Conservation (phyloP, 2,797 vertebrate species). For the Oceanodroma leucorhoa region DNA sequence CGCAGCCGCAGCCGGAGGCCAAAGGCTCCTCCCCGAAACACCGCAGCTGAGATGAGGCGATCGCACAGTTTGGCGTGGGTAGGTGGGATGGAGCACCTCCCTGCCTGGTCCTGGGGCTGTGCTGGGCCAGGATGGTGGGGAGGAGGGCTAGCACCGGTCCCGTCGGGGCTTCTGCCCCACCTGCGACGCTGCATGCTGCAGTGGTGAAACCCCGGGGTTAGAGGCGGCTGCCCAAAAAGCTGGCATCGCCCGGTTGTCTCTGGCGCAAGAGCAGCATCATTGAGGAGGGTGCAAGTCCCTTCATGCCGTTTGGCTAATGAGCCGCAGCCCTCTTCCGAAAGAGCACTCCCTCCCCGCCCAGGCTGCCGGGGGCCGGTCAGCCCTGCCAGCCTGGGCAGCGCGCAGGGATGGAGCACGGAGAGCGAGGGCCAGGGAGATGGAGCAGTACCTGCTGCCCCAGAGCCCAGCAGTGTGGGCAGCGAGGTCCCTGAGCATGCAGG, state of each 20-base stretch:
- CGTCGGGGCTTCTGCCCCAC: not conserved
- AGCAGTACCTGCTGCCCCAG: accelerated
- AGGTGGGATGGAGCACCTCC: not conserved
- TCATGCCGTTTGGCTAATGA: accelerated
- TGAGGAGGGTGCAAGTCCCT: not conserved
- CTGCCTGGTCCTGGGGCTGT: not conserved
- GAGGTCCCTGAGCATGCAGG: accelerated
- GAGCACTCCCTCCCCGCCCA: accelerated
- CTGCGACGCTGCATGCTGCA: accelerated
- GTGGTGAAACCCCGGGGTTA: accelerated
- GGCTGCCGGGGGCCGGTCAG: accelerated
- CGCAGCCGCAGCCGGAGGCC: not conserved
- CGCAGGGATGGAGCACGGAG: not conserved
- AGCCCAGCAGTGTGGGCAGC: accelerated
- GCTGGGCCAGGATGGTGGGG: not conserved
- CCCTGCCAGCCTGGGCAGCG: not conserved
- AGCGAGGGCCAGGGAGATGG: not conserved
- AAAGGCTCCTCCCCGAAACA: accelerated
- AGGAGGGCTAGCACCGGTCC: not conserved
- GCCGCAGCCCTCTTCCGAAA: accelerated
- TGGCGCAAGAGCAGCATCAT: accelerated
- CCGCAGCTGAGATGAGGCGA: accelerated
- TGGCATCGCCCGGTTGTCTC: not conserved
- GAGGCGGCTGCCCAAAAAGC: not conserved
- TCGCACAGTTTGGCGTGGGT: accelerated